Conservation (phyloP, 2,113 vertebrate species). For the Myrmecobius fasciatus region DNA sequence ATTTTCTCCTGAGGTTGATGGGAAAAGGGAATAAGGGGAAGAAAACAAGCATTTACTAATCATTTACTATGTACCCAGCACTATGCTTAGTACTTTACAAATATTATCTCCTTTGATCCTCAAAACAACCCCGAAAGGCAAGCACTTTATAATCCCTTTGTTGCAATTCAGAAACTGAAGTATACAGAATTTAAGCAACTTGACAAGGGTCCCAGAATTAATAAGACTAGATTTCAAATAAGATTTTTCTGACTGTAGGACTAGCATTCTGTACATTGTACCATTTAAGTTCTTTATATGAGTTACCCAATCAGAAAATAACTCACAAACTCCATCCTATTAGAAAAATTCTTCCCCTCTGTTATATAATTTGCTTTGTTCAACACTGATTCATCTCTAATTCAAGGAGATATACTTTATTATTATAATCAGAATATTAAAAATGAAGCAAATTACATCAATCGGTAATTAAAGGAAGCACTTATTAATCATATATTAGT, state of each 20-base stretch:
- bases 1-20: too few species aligned
- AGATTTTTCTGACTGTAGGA: background rate
- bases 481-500: background rate
- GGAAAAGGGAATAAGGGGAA: too few species aligned
- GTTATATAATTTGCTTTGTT: background rate
- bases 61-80: background rate
- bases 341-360: background rate
- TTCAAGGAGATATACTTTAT: background rate
- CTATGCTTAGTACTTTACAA: background rate
- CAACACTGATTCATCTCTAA: background rate
- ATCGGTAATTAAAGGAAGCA: background rate
- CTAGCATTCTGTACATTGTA: background rate
- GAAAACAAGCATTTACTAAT: too few species aligned
- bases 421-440: background rate
- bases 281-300: background rate
- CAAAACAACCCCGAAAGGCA: background rate
- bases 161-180: background rate
- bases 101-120: background rate
- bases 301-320: background rate
- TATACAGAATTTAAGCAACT: background rate
- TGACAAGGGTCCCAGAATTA: background rate
- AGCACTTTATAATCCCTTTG: background rate
- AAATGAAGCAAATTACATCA: background rate
- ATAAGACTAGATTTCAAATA: background rate
- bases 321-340: background rate